Base-by-base conservation (phyloP, 2,888 invertebrate species). In the Eilema griseolum region DNA sequence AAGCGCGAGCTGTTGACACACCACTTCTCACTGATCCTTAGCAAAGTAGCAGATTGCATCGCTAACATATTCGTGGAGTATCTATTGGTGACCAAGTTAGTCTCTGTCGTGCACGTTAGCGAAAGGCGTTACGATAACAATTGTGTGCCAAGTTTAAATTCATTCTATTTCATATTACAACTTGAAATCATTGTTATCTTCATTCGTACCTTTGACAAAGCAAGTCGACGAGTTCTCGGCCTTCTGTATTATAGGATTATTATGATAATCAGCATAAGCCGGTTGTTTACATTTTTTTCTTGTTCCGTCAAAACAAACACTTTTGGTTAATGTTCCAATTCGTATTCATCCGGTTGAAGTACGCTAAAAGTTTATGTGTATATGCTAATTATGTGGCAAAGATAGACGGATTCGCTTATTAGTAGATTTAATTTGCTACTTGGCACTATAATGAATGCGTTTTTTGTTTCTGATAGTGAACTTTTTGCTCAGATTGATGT, bases 231-330 rank as follows among this genome's bases (percentile, higher is more conserved):
- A 84, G 85, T 86, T 87, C 85, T 82, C 59, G 62, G 72, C 61
- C 74, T 83, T 74, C 79, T 72, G 63, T 72, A 70, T 77, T 83
- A 86, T 85, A 77, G 78, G 74, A 74, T 82, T 84, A 79, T 81
- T 87, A 88, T 88, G 87, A 72, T 86, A 86, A 89, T 86, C 57
- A 60, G 69, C 64, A 57, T 75, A 76, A 77, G 72, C 78, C 70
- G 67, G 41, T 77, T 88, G 85, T 86, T 88, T 88, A 86, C 79
- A 71, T 80, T 86, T 86, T 84, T 86, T 81, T 86, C 79, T 71
- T 72, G 65, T 73, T 77, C 71, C 72, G 65, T 74, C 73, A 76
- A 76, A 76, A 78, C 75, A 78, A 76, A 70, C 28, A 60, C 64
- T 65, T 79, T 79, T 75, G 77, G 73, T 69, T 78, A 79, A 72